These are phyloP conservation scores for Panurus biarmicus DNA, from an alignment of 2,113 vertebrate species.

Conservation along the genomic window DNA sequence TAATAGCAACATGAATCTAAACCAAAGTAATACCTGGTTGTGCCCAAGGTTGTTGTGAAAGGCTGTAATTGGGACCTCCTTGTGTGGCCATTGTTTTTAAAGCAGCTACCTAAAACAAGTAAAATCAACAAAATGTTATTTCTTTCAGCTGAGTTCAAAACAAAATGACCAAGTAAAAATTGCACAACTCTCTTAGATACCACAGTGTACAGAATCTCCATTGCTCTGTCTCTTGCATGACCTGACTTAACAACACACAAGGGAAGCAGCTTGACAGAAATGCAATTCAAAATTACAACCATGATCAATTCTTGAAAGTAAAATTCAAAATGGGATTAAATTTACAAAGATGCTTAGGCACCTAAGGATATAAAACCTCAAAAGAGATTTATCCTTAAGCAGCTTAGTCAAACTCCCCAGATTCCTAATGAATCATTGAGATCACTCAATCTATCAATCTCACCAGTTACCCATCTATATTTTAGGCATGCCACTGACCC, in stretches of 20 bases:
- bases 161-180: background rate
- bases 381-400: background rate
- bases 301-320: background rate
- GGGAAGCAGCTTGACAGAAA: background rate
- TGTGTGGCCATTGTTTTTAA: slow-evolving; percentile 90
- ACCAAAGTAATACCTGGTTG: slow-evolving; percentile 80
- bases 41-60: slow-evolving; percentile 94
- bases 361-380: background rate
- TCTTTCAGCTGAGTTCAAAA: background rate
- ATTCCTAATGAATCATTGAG: background rate
- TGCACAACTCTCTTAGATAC: background rate
- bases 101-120: slow-evolving; percentile 79
- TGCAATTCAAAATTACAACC: background rate
- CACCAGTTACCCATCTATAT: background rate
- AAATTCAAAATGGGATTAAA: slow-evolving; percentile 11
- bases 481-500: background rate
- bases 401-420: background rate
- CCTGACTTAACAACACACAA: background rate
- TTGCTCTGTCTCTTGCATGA: background rate
- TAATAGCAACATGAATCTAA: background rate
- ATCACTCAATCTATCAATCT: background rate
- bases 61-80: slow-evolving; percentile 89
- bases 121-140: background rate
- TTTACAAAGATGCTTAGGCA: background rate
- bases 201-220: background rate